A percentile compares a stretch with the other conserved stretches of the same genome.
Evolutionary conservation across 2,113 vertebrate genomes (phyloP).

Genomic region (Todiramphus saurophagus): DNA sequence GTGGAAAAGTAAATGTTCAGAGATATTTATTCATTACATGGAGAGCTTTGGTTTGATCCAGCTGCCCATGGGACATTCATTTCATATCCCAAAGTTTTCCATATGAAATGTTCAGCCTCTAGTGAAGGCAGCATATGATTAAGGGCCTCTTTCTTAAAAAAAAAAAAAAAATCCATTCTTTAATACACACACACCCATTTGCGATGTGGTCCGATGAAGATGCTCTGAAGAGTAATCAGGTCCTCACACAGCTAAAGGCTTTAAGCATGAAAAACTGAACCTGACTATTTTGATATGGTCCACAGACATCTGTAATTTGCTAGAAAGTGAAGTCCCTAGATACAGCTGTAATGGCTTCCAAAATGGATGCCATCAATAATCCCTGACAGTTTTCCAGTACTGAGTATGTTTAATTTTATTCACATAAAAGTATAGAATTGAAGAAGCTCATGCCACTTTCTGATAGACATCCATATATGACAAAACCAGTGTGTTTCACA

Average conservation of each 20-base stretch:
- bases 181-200: background rate
- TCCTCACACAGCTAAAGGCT: background rate
- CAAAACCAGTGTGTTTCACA: background rate
- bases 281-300: background rate
- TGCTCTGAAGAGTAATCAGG: background rate
- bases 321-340: background rate
- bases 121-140: background rate
- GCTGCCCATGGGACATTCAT: background rate
- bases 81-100: background rate
- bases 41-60: background rate
- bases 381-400: background rate
- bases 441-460: background rate
- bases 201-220: background rate
- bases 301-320: background rate
- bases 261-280: background rate
- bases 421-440: background rate
- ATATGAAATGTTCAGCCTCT: background rate
- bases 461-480: background rate
- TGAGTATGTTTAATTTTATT: background rate
- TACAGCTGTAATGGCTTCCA: background rate
- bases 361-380: background rate
- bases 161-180: background rate
- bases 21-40: background rate
- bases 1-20: background rate
- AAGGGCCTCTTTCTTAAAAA: background rate